Evolutionary conservation across 1,140 invertebrate genomes (phyloP).

Genomic region (Ceratoteleas bidentatus): DNA sequence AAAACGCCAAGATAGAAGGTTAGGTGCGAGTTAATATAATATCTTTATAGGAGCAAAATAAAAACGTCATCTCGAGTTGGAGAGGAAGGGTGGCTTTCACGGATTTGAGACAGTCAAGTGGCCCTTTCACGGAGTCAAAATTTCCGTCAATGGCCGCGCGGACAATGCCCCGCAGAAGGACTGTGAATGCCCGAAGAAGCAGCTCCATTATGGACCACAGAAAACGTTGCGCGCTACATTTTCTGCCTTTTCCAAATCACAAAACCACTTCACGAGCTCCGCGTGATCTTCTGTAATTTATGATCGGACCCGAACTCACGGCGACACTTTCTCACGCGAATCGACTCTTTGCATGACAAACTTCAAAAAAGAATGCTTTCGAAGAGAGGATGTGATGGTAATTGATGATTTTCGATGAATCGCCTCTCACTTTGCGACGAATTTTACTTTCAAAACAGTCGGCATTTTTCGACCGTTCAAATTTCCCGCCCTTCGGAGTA

Average conservation of each 20-base stretch:
- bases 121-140: conserved; percentile 66
- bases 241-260: conserved; percentile 70
- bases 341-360: conserved; percentile 2
- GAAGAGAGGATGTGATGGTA: too few relatives aligned
- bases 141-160: conserved; percentile 60
- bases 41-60: conserved; percentile 70
- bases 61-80: conserved; percentile 62
- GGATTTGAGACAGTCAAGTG: conserved; percentile 69
- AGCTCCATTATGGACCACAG: conserved; percentile 53
- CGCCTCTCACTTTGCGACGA: too few relatives aligned
- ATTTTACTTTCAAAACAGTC: too few relatives aligned
- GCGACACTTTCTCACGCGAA: conserved; percentile 61
- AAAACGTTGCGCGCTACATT: conserved; percentile 58
- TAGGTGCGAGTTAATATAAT: conserved; percentile 68
- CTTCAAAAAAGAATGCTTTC: background rate
- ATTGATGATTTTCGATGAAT: too few relatives aligned
- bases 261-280: conserved; percentile 64
- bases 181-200: conserved; percentile 42
- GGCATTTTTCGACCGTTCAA: too few relatives aligned
- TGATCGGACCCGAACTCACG: conserved; percentile 32
- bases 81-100: conserved; percentile 64
- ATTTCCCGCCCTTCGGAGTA: too few relatives aligned
- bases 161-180: conserved; percentile 57
- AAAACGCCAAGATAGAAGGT: conserved; percentile 17
- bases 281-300: conserved; percentile 68